Evolutionary conservation across 2,797 vertebrate species (phyloP), one percentile per base, ranked within the genome.

Genomic region (Linurgus olivaceus): DNA sequence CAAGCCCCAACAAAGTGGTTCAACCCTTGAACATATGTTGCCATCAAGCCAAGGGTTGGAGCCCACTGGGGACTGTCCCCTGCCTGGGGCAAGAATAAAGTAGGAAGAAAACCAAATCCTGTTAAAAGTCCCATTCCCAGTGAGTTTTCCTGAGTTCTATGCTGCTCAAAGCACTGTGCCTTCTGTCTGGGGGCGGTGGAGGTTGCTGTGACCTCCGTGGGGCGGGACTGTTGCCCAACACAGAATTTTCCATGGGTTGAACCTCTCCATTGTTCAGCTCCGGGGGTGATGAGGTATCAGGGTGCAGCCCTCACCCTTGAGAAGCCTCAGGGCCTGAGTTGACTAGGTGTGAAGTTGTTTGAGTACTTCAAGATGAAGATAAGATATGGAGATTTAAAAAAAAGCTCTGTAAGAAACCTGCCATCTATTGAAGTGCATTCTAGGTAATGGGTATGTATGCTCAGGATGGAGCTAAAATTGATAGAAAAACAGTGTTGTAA

Each of bases 341-440:
- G 95, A 85, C 93, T 88, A 90, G 79, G 91, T 96, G 93, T 96
- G 95, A 95, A 93, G 74, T 88, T 94, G 73, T 90, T 95, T 88
- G 67, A 89, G 33, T 82, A 71, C 65, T 87, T 89, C 35, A 48
- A 88, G 95, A 95, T 94, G 73, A 77, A 96, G 95, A 95, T 94
- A 95, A 96, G 95, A 91, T 92, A 93, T 0, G 54, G 73, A 75
- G 44, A 75, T 73, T 10, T 23, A 38, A 78, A 76, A 54, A 54
- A 84, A 38, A 59, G 10, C 3, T 42, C 77, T 65, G 1, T 51
- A 88, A 91, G 65, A 75, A 83, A 55, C 68, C 47, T 61, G 58
- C 10, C 44, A 35, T 63, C 78, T 74, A 26, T 33, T 88, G 85
- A 94, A 88, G 73, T 54, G 91, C 82, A 61, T 74, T 94, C 93